Base-by-base conservation (phyloP, 1,140 invertebrate species). In the Hypothenemus hampei region DNA sequence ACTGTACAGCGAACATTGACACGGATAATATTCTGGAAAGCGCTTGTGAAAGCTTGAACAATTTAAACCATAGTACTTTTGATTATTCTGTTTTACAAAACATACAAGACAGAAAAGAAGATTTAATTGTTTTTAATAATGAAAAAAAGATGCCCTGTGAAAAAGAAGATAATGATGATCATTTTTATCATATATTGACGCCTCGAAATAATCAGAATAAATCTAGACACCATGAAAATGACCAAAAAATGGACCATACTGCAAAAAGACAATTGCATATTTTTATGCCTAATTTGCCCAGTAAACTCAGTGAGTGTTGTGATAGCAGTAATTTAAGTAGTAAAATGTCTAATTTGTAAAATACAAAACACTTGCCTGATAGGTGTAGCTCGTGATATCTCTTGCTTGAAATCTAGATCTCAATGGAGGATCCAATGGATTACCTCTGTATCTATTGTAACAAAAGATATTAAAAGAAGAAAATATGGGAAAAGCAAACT, bases 391-490 rank as follows among this genome's bases (percentile, higher is more conserved):
- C 40, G 82, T 72, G 20, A 98, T 80, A 72, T 94, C 85, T 68
- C 91, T 78, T 0, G 89, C 92, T 73, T 98, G 96, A 74, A 98
- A 98, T 45, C 96, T 75, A 0, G 94, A 97, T 55, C 96, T 76
- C 7, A 98, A 74, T 0, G 96, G 96, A 10, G 95, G 95, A 81
- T 98, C 96, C 8, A 98, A 73, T 0, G 93, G 89, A 70, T 97
- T 93, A 1, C 96, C 96, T 55, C 82, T 80, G 72, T 92, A 93
- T 35, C 83, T 73, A 41, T 18, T 63, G 57, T 40, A 59, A 44
- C 44, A 39, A 37, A 58, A 29, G 11, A 20, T 3, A 20, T 11
- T 23, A 20, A 43, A 16, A 20, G 11, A 13, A 21, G 10, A 21
- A 1, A 21, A n/a, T 43, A 20, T 43, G 39, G 24, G 5, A 29